Evolutionary conservation across 2,113 vertebrate species (phyloP), one percentile per base, ranked within the genome.

Genomic region (Orthonyx spaldingii): DNA sequence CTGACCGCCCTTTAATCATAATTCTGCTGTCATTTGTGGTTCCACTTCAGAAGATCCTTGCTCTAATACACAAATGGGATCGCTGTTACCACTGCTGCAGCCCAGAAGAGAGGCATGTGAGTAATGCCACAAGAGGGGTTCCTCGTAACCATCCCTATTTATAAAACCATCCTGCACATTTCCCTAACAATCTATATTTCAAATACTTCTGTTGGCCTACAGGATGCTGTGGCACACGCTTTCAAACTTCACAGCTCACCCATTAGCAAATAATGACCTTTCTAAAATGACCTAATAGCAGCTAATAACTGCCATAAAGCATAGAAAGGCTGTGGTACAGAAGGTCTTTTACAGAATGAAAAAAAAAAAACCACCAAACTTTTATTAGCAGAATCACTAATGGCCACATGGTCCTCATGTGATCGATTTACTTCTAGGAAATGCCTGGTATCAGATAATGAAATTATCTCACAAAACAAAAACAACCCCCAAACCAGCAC

Each of bases 11-110:
- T 88, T 92, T 94, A 70, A 90, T 91, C 92, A 61, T 63, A 90
- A 93, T 93, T 90, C 87, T 65, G 55, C 85, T 93, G 93, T 96
- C 93, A 69, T 80, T 80, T 93, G 82, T 27, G 75, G 91, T 88
- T 95, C 66, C 55, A 37, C 55, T 90, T 63, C 2, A 17, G 71
- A 69, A 90, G 84, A 60, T 55, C n/a, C 49, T 85, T 33, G 70
- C 69, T 82, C 42, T 80, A 91, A 76, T 24, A 33, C 42, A 88
- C 63, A 65, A 77, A 87, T 37, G 19, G 49, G 22, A 53, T 15
- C 14, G 30, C 70, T 90, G 74, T 53, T 65, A 83, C 42, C 46
- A 19, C 78, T 44, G 78, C 57, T 50, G 3, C 35, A 72, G 28
- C 81, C 82, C 82, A 65, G 26, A 22, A 24, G 44, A 91, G n/a